These are phyloP conservation scores for Ephestia elutella DNA, from an alignment of 1,140 invertebrate species.

Conservation along the genomic window DNA sequence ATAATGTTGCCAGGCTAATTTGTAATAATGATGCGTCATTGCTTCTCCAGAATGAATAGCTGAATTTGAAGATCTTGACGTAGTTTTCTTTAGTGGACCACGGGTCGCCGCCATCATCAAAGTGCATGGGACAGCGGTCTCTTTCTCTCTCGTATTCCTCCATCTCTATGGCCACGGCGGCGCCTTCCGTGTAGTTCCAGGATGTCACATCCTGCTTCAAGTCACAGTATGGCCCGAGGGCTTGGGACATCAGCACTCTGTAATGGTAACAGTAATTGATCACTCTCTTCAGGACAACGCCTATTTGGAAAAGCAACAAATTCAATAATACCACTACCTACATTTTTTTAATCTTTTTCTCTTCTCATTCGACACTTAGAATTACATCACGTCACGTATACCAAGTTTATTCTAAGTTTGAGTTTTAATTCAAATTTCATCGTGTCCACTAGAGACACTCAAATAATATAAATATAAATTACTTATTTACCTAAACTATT, in stretches of 20 bases:
- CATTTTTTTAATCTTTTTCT: no score
- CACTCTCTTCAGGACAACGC: no score
- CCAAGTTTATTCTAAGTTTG: no score
- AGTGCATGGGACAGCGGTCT: slow-evolving; percentile 95
- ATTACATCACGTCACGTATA: no score
- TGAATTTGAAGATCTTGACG: slow-evolving; percentile 80
- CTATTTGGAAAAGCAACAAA: no score
- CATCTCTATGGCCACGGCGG: slow-evolving; percentile 91
- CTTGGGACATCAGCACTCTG: slow-evolving; percentile 75
- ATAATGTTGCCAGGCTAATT: slow-evolving; percentile 13
- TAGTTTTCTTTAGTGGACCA: slow-evolving; percentile 84
- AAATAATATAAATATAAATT: no score
- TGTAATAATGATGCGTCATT: slow-evolving; percentile 23
- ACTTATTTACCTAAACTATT: no score
- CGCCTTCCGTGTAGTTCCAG: slow-evolving; percentile 91
- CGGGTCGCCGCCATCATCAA: slow-evolving; percentile 92
- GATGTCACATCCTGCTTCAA: slow-evolving; percentile 93
- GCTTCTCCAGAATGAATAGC: slow-evolving; percentile 58
- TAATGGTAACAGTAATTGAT: background rate
- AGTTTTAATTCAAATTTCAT: no score
- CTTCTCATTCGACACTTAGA: no score
- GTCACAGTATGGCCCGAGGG: slow-evolving; percentile 93
- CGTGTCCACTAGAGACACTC: no score
- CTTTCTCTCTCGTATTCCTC: slow-evolving; percentile 94
- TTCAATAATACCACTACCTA: no score